Conservation (phyloP, 2,797 vertebrate genomes). For the Leontocebus nigricollis region DNA sequence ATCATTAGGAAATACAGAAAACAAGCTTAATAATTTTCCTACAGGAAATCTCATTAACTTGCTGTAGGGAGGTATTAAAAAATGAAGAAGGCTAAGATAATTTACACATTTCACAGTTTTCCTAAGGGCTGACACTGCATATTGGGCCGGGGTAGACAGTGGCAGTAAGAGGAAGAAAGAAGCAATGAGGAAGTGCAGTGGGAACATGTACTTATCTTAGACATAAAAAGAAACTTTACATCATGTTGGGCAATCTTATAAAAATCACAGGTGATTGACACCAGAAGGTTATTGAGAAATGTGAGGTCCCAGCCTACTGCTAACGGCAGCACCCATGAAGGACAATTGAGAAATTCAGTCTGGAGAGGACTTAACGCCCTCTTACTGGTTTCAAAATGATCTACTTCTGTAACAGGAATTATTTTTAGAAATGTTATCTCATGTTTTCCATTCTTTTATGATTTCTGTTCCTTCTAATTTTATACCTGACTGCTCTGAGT, state of each 20-base stretch:
- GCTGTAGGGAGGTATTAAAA: not conserved
- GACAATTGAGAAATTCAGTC: constrained; percentile 61
- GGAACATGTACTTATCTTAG: not conserved
- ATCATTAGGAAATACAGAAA: not conserved
- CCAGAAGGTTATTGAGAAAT: constrained; percentile 17
- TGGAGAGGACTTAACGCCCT: constrained; percentile 64
- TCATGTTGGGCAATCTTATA: not conserved
- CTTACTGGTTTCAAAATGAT: constrained; percentile 43
- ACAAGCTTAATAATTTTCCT: not conserved
- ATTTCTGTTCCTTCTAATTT: constrained; percentile 70
- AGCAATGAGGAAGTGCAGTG: not conserved
- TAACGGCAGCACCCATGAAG: not conserved
- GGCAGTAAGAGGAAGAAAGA: not conserved
- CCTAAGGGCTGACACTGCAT: not conserved
- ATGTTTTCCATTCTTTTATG: constrained; percentile 53
- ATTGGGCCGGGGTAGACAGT: not conserved
- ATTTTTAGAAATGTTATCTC: constrained; percentile 71
- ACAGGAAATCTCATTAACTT: not conserved
- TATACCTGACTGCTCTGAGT: constrained; percentile 43
- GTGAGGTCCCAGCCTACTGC: not conserved
- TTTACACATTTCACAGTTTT: not conserved
- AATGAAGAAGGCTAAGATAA: not conserved
- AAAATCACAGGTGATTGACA: not conserved
- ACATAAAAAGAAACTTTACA: constrained; percentile 8
- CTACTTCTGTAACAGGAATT: not conserved